These are phyloP conservation scores for Ondatra zibethicus DNA, from an alignment of 2,113 vertebrate species.

Conservation along the genomic window DNA sequence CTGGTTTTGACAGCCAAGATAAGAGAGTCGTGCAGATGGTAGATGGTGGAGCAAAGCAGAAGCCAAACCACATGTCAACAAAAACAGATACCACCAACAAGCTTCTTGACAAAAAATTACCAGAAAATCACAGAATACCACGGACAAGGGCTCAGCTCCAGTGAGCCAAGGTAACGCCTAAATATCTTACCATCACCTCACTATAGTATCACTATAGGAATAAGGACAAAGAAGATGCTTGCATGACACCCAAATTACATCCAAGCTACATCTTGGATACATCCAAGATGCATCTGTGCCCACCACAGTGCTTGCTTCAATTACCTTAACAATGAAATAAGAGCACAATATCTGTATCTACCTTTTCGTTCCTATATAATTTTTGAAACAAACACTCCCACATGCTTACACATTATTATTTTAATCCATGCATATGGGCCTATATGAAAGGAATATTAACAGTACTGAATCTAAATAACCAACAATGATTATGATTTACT, in stretches of 20 bases:
- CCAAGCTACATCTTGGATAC: too few species aligned
- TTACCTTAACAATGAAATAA: too few species aligned
- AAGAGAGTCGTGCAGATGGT: not conserved
- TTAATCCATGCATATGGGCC: not conserved
- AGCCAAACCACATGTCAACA: not conserved
- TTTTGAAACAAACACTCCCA: not conserved
- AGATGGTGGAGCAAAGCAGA: not conserved
- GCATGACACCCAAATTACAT: too few species aligned
- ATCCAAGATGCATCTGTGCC: too few species aligned
- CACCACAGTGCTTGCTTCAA: too few species aligned
- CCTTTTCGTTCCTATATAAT: not conserved
- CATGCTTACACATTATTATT: not conserved
- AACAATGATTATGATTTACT: not conserved
- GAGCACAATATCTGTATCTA: not conserved
- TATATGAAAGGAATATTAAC: not conserved
- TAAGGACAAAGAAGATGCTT: too few species aligned
- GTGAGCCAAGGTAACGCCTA: too few species aligned
- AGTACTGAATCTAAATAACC: not conserved
- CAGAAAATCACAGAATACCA: too few species aligned
- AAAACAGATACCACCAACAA: not conserved
- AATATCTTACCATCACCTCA: too few species aligned
- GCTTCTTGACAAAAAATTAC: too few species aligned
- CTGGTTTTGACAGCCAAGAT: rapidly evolving
- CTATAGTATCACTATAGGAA: too few species aligned
- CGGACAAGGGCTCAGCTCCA: too few species aligned